These are phyloP conservation scores for Sander vitreus DNA, from an alignment of 2,113 vertebrate species.

Conservation along the genomic window DNA sequence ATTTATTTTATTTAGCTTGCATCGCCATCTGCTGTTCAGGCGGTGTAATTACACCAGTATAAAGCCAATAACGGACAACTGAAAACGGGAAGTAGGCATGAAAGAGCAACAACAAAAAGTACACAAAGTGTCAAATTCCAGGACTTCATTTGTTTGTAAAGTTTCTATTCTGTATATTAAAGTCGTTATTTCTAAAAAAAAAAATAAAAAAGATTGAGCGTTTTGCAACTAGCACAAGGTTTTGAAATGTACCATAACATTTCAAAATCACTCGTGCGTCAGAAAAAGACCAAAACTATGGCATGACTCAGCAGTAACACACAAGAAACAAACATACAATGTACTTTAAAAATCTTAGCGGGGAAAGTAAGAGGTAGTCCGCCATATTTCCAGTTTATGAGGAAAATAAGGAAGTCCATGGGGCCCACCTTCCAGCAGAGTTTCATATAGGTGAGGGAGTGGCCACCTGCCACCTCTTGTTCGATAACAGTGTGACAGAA, in stretches of 20 bases:
- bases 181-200: background rate
- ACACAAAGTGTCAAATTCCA: background rate
- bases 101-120: background rate
- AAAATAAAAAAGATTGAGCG: background rate
- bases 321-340: background rate
- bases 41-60: background rate
- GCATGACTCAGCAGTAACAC: background rate
- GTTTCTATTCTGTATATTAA: background rate
- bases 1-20: background rate
- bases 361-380: background rate
- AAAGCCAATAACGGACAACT: background rate
- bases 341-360: background rate
- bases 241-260: background rate
- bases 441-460: conserved; percentile 72
- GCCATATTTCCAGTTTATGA: conserved; percentile 1
- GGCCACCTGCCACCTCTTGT: conserved; percentile 63
- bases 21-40: conserved; percentile 43
- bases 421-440: conserved; percentile 38
- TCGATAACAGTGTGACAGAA: background rate
- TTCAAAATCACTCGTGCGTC: background rate
- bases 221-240: background rate
- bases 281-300: background rate
- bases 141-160: background rate
- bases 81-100: background rate
- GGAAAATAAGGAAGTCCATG: conserved; percentile 70